A percentile compares a stretch with the other conserved stretches of the same genome.
phyloP scores from a whole-genome alignment of 2,888 invertebrate genomes.

The Lysandra bellargus region DNA sequence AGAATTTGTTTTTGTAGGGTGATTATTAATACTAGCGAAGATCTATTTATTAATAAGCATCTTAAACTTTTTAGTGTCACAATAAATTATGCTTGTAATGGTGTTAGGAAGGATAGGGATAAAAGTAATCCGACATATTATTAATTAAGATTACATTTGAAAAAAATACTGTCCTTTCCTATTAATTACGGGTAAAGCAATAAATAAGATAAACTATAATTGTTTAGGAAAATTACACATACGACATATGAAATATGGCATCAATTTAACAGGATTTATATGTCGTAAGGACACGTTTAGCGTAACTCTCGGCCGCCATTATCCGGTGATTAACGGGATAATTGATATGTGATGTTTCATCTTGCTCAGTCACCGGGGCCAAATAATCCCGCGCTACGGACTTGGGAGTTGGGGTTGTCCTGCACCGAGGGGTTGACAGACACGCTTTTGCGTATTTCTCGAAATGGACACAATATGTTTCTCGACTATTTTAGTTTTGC shows the following conservation, averaged over 20 bases:
- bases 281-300: constrained; percentile 15
- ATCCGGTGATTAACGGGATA: constrained; percentile 19
- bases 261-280: constrained; percentile 4
- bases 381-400: background rate
- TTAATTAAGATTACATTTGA: no score
- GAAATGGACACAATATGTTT: background rate
- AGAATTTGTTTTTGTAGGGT: background rate
- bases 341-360: constrained; percentile 22
- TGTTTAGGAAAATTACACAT: background rate
- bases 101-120: no score
- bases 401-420: background rate
- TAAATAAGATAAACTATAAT: background rate
- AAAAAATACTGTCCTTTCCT: no score
- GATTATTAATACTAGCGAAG: background rate
- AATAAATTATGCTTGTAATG: no score
- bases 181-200: no score
- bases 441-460: background rate
- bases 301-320: background rate
- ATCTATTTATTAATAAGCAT: no score
- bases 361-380: constrained; percentile 11
- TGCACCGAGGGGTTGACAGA: background rate
- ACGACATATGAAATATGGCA: background rate
- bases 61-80: no score
- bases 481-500: background rate
- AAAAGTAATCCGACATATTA: no score